phyloP scores from a whole-genome alignment of 2,113 vertebrate genomes.

The Pseudois nayaur region DNA sequence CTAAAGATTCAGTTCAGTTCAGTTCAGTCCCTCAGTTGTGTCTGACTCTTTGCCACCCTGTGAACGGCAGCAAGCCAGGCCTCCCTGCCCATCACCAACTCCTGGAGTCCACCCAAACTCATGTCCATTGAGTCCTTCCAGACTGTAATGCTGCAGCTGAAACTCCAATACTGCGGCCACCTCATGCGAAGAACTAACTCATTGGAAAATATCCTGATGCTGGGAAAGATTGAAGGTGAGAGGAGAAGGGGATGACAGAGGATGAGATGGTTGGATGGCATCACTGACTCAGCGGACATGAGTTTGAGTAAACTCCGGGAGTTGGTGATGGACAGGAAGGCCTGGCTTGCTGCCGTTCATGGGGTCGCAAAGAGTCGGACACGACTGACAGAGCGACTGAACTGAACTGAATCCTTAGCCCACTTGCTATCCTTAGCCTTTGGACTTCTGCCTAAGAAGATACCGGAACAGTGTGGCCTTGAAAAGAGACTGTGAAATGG shows the following conservation, averaged over 20 bases:
- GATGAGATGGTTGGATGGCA: no score
- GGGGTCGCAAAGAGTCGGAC: neutral
- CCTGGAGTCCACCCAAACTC: neutral
- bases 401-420: neutral
- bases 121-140: neutral
- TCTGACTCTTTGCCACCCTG: neutral
- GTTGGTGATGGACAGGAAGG: neutral
- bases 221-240: no score
- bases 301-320: neutral
- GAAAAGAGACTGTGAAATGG: neutral
- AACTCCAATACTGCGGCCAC: no score
- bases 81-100: neutral
- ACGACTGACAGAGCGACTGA: neutral
- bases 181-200: no score
- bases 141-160: no score
- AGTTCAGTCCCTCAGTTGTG: neutral
- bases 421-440: neutral
- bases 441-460: neutral
- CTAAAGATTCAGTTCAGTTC: neutral
- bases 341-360: neutral
- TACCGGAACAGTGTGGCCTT: neutral
- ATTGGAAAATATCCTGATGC: no score
- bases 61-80: neutral
- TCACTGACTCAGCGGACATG: neutral
- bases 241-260: no score